Percentiles rank a stretch among this genome's conserved stretches.
Evolutionary conservation across 2,797 vertebrate species (phyloP).

Genomic region (Garrulus glandarius): DNA sequence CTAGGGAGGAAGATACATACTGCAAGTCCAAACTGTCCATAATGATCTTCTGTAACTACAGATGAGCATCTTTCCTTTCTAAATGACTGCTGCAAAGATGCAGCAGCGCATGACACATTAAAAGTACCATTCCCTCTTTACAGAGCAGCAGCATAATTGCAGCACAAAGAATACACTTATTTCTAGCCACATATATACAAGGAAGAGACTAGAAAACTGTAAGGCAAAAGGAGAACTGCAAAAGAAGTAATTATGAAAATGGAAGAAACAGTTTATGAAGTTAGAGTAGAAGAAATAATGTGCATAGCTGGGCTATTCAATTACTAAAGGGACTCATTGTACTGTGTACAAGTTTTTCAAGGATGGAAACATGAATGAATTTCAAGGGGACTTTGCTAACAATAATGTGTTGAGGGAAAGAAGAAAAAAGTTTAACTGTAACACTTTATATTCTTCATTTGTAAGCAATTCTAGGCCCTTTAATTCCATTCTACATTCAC

Average conservation of each 20-base stretch:
- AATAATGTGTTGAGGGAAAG: background rate
- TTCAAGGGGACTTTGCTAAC: background rate
- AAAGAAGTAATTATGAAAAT: constrained; percentile 25
- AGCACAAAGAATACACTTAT: background rate
- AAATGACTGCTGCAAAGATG: background rate
- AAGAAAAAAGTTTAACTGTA: background rate
- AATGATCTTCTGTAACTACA: background rate
- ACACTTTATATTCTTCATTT: background rate
- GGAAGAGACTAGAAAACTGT: constrained; percentile 10
- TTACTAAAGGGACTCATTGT: background rate
- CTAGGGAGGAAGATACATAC: background rate
- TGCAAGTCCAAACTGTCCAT: background rate
- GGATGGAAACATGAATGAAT: background rate
- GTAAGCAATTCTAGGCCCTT: background rate
- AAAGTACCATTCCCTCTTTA: background rate
- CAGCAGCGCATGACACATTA: background rate
- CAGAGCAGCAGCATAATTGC: background rate
- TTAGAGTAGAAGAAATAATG: background rate
- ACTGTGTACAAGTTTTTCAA: background rate
- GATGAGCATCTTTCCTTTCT: background rate
- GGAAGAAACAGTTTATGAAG: background rate
- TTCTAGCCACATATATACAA: background rate
- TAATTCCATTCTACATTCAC: background rate
- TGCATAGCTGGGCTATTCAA: background rate
- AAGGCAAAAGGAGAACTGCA: background rate